Percentiles rank a stretch among this genome's conserved stretches.
Conservation (phyloP, 2,888 invertebrate genomes). For the Seira musarum region DNA sequence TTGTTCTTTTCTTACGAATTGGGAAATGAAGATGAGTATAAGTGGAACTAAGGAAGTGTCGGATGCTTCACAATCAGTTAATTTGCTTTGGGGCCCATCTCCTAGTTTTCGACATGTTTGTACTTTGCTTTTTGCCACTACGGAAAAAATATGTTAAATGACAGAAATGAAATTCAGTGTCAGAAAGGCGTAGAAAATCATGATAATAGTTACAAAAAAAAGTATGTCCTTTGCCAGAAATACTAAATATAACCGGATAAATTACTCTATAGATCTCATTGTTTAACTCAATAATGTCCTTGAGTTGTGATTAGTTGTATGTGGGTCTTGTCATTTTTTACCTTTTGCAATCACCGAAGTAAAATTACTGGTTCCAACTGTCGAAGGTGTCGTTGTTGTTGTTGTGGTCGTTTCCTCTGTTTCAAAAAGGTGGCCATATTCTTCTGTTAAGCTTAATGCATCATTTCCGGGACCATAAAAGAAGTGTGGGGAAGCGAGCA, state of each 20-base stretch:
- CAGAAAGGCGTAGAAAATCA: too few species aligned
- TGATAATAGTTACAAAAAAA: too few species aligned
- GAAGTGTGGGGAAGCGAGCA: constrained; percentile 77
- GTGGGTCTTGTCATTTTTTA: too few species aligned
- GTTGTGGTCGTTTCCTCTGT: constrained; percentile 11
- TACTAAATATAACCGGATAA: too few species aligned
- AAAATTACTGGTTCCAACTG: too few species aligned
- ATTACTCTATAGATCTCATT: not conserved
- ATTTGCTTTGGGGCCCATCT: constrained; percentile 20
- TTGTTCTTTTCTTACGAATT: too few species aligned
- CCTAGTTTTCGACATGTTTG: constrained; percentile 42
- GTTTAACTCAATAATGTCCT: not conserved
- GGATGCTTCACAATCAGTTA: constrained; percentile 71
- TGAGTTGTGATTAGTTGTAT: too few species aligned
- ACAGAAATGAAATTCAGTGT: too few species aligned
- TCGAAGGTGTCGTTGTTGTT: too few species aligned
- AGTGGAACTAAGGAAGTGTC: constrained; percentile 75
- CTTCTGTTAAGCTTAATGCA: constrained; percentile 74
- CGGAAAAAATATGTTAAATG: too few species aligned
- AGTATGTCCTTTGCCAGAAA: too few species aligned
- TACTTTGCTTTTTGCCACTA: constrained; percentile 33
- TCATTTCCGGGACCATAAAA: constrained; percentile 78
- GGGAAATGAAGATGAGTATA: constrained; percentile 79
- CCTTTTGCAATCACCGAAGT: too few species aligned
- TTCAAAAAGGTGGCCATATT: constrained; percentile 73